Evolutionary conservation across 2,113 vertebrate genomes (phyloP), one percentile per base, ranked within the genome.

Genomic region (Campylorhamphus procurvoides): DNA sequence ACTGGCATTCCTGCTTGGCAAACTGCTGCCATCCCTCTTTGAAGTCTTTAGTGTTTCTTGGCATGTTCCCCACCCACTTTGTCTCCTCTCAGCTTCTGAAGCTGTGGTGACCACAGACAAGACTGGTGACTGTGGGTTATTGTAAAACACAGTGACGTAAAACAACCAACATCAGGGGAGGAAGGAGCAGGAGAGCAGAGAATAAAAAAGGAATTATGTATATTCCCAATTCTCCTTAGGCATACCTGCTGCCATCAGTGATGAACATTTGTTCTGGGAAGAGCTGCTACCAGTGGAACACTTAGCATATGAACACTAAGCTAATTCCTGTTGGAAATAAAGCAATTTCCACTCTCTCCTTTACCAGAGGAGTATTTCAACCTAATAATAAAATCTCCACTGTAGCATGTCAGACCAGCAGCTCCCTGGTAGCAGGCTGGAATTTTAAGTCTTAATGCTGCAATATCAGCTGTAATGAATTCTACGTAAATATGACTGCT

Each of bases 311-410:
- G 93, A 96, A 96, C 94, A 92, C 94, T 94, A 95, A 94, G 92
- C 93, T 96, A 94, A 97, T 95, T 96, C 94, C 93, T 96, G 93
- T 90, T 92, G 94, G 95, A 96, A 96, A 97, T 94, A 96, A 97
- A 96, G 90, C 92, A 88, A 96, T 97, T 97, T 96, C 95, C 95
- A 91, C 93, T 89, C 93, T 91, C 84, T 78, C 85, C 72, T 93
- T 93, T 90, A 93, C 85, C 74, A 86, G 90, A 92, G 79, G 83
- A 95, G 95, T 96, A 93, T 95, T 96, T 96, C 93, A 96, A 68
- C 52, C 93, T 81, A 92, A 94, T 95, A 97, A 96, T 95, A 95
- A 95, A 97, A 95, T 85, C 85, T 93, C 88, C 92, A 93, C 82
- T 93, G 93, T 89, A 90, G 93, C 95, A 97, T 93, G 93, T 92